These are phyloP conservation scores for Thermophis baileyi DNA, from an alignment of 2,113 vertebrate genomes.

Conservation along the genomic window DNA sequence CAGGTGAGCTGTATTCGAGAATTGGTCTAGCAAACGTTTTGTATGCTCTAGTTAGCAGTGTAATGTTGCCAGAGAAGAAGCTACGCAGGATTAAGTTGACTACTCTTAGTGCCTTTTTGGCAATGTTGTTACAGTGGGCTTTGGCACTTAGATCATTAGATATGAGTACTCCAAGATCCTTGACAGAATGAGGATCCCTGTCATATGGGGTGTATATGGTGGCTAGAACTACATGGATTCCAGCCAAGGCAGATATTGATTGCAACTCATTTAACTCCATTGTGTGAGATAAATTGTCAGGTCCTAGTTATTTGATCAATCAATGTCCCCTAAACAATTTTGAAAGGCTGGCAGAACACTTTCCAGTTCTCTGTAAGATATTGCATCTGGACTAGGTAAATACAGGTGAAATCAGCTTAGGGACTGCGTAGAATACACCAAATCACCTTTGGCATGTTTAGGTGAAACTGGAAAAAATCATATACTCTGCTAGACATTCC, in stretches of 20 bases:
- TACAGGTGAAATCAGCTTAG: background rate
- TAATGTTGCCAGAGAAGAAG: too few species aligned
- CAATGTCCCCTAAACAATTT: background rate
- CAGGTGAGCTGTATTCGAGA: too few species aligned
- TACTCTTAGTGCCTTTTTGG: too few species aligned
- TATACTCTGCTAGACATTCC: background rate
- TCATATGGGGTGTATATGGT: conserved; percentile 49
- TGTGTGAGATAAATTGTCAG: background rate
- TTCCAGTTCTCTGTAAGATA: background rate
- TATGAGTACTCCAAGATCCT: too few species aligned
- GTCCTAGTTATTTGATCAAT: background rate
- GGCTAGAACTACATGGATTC: conserved; percentile 44
- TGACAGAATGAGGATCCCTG: too few species aligned
- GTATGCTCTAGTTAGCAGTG: too few species aligned
- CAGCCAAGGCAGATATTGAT: conserved; percentile 55
- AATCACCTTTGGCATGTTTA: background rate
- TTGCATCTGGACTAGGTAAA: background rate
- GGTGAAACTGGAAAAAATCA: background rate
- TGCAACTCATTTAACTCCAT: conserved; percentile 43
- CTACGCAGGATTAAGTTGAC: too few species aligned
- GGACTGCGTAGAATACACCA: background rate
- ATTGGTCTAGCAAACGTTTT: too few species aligned
- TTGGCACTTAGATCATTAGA: too few species aligned
- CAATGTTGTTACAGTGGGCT: too few species aligned
- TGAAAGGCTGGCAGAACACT: background rate